These are phyloP conservation scores for Rhynchopsitta pachyrhyncha DNA, from an alignment of 2,113 vertebrate genomes.

Conservation along the genomic window DNA sequence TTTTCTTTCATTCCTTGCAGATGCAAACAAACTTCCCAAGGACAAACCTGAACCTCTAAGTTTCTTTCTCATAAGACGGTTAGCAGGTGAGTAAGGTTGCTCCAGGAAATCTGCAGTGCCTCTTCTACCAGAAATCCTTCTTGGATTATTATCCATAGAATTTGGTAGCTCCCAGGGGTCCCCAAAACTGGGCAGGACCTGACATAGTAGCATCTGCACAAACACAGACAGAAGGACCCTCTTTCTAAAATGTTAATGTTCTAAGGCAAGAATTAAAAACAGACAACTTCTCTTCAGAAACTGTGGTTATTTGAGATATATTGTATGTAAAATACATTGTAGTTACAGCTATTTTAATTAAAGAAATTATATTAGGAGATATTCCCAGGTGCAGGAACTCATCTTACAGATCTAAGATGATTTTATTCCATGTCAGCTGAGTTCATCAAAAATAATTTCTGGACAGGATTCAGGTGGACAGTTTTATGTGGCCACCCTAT, in stretches of 20 bases:
- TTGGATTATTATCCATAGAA: neutral
- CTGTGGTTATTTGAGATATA: neutral
- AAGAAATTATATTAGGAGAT: neutral
- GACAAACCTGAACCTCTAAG: neutral
- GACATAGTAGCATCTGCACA: neutral
- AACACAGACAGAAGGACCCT: fast-evolving
- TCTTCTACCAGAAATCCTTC: neutral
- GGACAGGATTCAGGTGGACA: neutral
- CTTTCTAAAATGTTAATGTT: neutral
- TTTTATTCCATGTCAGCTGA: neutral
- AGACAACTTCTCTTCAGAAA: neutral
- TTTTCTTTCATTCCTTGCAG: neutral
- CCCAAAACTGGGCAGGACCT: neutral
- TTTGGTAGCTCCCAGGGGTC: neutral
- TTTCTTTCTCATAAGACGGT: neutral
- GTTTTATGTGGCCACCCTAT: neutral
- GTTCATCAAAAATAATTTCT: neutral
- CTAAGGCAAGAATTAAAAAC: neutral
- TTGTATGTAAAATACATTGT: neutral
- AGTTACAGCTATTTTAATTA: neutral
- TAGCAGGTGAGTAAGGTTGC: neutral
- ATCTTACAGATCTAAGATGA: neutral
- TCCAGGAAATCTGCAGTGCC: neutral
- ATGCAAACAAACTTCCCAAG: slow-evolving; percentile 16
- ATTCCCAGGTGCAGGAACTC: fast-evolving